Evolutionary conservation across 1,140 invertebrate genomes (phyloP), one percentile per base, ranked within the genome.

Genomic region (Matsumurasca onukii): DNA sequence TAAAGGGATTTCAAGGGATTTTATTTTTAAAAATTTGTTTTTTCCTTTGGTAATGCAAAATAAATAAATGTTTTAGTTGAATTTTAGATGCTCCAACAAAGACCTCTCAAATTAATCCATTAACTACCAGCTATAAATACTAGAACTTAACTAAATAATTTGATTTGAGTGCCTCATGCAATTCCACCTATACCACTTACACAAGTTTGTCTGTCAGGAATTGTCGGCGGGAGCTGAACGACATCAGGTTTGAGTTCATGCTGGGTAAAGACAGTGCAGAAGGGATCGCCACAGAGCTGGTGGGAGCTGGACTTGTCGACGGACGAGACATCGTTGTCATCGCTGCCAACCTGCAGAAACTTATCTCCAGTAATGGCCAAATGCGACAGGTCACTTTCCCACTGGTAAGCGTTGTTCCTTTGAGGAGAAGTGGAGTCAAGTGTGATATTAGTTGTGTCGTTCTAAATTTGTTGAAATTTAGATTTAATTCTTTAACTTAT

Each of bases 181-280:
- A n/a, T n/a, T n/a, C n/a, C n/a, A n/a, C n/a, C n/a, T n/a, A n/a
- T n/a, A n/a, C n/a, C n/a, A n/a, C n/a, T n/a, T n/a, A n/a, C n/a
- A n/a, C n/a, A n/a, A n/a, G n/a, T n/a, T n/a, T n/a, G n/a, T n/a
- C n/a, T n/a, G n/a, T n/a, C 31, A 73, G 93, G 72, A 98, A 99
- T 82, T 85, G 91, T 49, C 91, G 89, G 73, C 83, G 91, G 67
- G 97, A 98, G 81, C 80, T 99, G 39, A 98, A 99, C 80, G 97
- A 99, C 77, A 99, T 99, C 72, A 87, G 95, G 73, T 99, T 99
- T 80, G 95, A 99, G 78, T 99, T 94, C 80, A 89, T 91, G 2
- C 87, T 91, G 15, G 93, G 93, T 1, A 89, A 93, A 80, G 97
- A 99, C 79, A 93, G 93, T 0, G 89, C 95, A 0, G 94, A 98